phyloP scores from a whole-genome alignment of 2,888 invertebrate genomes.

The Drosophila suboccidentalis region DNA sequence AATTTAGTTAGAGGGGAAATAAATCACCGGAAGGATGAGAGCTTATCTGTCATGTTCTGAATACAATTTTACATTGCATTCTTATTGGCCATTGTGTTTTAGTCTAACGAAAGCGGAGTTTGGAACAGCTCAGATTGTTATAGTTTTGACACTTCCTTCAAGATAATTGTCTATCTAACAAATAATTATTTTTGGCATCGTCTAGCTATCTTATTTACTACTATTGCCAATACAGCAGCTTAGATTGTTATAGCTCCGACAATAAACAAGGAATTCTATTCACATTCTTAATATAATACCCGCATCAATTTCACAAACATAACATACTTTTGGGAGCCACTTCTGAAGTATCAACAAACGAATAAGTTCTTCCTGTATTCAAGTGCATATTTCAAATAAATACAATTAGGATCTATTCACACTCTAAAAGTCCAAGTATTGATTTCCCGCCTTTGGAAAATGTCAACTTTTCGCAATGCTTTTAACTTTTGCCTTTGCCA shows the following conservation, averaged over 20 bases:
- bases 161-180: neutral
- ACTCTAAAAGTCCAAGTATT: slow-evolving; percentile 48
- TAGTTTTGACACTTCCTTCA: neutral
- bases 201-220: too few species aligned
- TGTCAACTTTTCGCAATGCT: slow-evolving; percentile 49
- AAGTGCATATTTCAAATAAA: slow-evolving; percentile 50
- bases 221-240: too few species aligned
- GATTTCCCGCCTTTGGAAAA: slow-evolving; percentile 43
- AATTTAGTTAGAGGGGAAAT: slow-evolving; percentile 10
- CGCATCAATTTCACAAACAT: slow-evolving; percentile 6
- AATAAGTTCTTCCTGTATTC: slow-evolving; percentile 1
- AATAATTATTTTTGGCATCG: neutral
- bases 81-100: neutral
- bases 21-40: neutral
- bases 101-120: neutral
- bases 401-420: slow-evolving; percentile 59
- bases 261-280: neutral
- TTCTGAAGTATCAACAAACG: neutral
- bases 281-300: neutral
- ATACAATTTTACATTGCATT: neutral
- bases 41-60: neutral
- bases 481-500: slow-evolving; percentile 62
- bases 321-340: neutral
- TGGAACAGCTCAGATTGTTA: neutral
- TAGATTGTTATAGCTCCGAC: neutral